Conservation (phyloP, 2,113 vertebrate genomes). For the Leucosticte australis region DNA sequence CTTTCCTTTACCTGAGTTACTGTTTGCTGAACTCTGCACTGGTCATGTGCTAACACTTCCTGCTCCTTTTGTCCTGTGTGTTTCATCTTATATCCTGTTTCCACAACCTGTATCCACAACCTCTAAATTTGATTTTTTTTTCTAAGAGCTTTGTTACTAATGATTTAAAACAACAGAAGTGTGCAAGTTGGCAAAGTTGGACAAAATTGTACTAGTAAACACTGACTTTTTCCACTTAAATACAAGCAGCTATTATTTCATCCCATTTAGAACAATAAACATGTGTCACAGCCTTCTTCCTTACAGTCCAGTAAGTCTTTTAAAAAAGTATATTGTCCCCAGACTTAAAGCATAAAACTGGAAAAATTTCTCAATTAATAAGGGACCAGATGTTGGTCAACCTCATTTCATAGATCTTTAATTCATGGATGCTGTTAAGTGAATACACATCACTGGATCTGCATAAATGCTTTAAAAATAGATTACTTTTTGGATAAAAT, state of each 20-base stretch:
- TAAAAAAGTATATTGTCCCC: background rate
- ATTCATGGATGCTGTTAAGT: background rate
- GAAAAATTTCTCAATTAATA: background rate
- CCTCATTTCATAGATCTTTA: constrained; percentile 2
- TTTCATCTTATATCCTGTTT: background rate
- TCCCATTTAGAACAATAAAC: background rate
- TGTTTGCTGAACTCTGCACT: background rate
- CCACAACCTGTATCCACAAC: background rate
- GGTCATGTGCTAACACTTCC: background rate
- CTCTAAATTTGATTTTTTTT: background rate
- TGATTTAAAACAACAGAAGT: constrained; percentile 6
- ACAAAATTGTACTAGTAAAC: constrained; percentile 1
- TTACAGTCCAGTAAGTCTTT: background rate
- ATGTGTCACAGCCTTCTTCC: background rate
- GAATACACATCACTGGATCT: background rate
- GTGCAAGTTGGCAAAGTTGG: background rate
- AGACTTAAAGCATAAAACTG: background rate
- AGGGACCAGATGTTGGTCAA: background rate
- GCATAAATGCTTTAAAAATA: constrained; percentile 42
- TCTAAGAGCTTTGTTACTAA: background rate
- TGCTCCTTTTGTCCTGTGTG: background rate
- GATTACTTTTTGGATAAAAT: constrained; percentile 25
- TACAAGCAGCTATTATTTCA: background rate
- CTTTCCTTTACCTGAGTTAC: background rate
- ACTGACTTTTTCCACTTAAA: background rate